Evolutionary conservation across 2,797 vertebrate species (phyloP), one percentile per base, ranked within the genome.

Genomic region (Ctenosaura bakeri): DNA sequence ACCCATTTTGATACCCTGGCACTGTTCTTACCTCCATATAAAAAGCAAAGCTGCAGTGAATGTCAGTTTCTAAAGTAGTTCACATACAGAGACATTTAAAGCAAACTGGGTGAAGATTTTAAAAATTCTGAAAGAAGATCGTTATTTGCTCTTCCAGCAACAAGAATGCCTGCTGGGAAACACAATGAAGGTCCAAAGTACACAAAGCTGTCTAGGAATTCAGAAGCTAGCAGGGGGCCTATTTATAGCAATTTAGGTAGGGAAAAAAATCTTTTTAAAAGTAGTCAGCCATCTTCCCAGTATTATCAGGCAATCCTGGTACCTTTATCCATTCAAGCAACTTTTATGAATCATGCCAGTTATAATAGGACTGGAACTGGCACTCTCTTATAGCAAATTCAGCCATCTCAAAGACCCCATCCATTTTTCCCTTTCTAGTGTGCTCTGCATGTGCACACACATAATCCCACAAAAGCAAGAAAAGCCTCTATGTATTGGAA

Each of bases 131-230:
- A 16, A 12, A 10, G 26, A 79, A 0, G 9, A 79, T 32, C 20
- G 59, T 52, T 86, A 64, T 78, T 79, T 88, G 79, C 78, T 32
- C 64, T 87, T 89, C 83, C 50, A 71, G 29, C 69, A 88, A 84
- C 4, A 66, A 14, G 26, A 92, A 82, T 81, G 62, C 0, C 86
- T 89, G 62, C 6, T 0, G 1, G 32, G 69, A 89, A 74, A 80
- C 52, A 83, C 79, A 86, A 89, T 87, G 52, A 87, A 85, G 22
- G 71, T 89, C 78, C 14, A 3, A 80, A 52, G 82, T 0, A 0
- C 54, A 86, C 50, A 91, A 92, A 73, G 46, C 88, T 81, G 2
- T 88, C 92, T 54, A 80, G 32, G 29, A 85, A 83, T 91, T 90
- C 85, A 90, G 62, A 88, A 88, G 18, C 64, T 46, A 90, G 62